Evolutionary conservation across 1,140 invertebrate genomes (phyloP), one percentile per base, ranked within the genome.

Genomic region (Drosophila baimaii): DNA sequence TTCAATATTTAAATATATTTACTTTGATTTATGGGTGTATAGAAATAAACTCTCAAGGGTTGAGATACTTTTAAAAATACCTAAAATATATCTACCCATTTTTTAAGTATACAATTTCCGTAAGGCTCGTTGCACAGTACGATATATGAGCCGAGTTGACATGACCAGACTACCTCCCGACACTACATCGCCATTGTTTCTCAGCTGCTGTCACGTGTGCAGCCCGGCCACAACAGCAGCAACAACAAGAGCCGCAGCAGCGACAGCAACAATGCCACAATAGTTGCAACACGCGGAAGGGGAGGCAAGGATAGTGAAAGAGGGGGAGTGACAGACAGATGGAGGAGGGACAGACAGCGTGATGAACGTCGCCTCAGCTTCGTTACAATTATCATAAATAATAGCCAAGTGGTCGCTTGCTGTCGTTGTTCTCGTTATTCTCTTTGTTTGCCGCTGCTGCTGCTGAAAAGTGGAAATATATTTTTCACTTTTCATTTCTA

Each of bases 381-480:
- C 69, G 58, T 77, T 66, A 83, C 83, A 86, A 86, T 86, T 86
- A 86, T 79, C 83, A 86, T 86, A 86, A 86, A 88, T 88, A 88
- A 88, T 89, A 69, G 80, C 79, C 79, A 80, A 88, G 84, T 88
- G 83, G 76, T 80, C 62, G 59, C 51, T 55, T 66, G 57, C 59
- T 64, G 43, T 59, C 59, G 58, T 47, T 65, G 49, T 73, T 77
- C 37, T 59, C 35, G 52, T 74, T 77, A 58, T 64, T 37, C 61
- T 21, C 43, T 57, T 64, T 66, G 74, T 79, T n/a, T n/a, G n/a
- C n/a, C n/a, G n/a, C n/a, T 62, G 52, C 21, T 27, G 33, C 25
- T 63, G 62, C 10, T 65, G 77, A 44, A 70, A 81, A 81, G 82
- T 82, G 79, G 57, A 79, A 70, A 81, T 83, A 88, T 83, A 72